Base-by-base conservation (phyloP, 2,797 vertebrate species). In the Trachurus trachurus region DNA sequence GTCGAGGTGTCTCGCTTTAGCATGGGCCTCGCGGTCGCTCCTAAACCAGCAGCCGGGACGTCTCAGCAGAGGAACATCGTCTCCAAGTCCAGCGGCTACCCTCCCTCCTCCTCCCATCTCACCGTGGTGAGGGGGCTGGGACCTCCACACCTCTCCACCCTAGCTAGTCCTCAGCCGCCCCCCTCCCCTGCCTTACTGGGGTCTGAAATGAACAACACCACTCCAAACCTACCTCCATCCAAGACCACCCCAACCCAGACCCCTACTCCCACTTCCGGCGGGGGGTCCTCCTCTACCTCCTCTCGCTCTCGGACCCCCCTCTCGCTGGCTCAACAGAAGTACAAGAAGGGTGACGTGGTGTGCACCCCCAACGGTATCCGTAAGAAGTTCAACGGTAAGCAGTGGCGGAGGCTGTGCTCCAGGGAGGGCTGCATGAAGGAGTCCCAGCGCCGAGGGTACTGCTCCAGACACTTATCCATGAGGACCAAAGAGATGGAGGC, bases 321-420 rank as follows among this genome's bases (percentile, higher is more conserved):
- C 39, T 96, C 97, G 0, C 94, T 96, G 0, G 96, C 96, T 37
- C 97, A 97, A 88, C 97, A 97, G 89, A 97, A 97, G 77, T 98
- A 98, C 76, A 98, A 98, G 82, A 98, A 98, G 77, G 97, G 97
- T 0, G 97, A 98, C 0, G 97, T 98, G 68, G 97, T 98, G 0
- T 98, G 97, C 84, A 98, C 97, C 0, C 97, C 97, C 13, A 98
- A 97, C 0, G 97, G 97, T 10, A 97, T 98, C 56, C 96, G 97
- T 1, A 98, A 98, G 91, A 98, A 98, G 87, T 98, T 98, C 80
- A 98, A 98, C 0, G 97, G 97, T 26, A 98, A 98, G 90, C 97
- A 98, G 72, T 98, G 97, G 97, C 93, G 97, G n/a, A 94, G 97
- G 26, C 91, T 98, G 59, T 98, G 97, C 91, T 98, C 97, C 0